Percentiles rank a stretch among this genome's conserved stretches.
Evolutionary conservation across 2,113 vertebrate genomes (phyloP).

Genomic region (Dicerorhinus sumatrensis): DNA sequence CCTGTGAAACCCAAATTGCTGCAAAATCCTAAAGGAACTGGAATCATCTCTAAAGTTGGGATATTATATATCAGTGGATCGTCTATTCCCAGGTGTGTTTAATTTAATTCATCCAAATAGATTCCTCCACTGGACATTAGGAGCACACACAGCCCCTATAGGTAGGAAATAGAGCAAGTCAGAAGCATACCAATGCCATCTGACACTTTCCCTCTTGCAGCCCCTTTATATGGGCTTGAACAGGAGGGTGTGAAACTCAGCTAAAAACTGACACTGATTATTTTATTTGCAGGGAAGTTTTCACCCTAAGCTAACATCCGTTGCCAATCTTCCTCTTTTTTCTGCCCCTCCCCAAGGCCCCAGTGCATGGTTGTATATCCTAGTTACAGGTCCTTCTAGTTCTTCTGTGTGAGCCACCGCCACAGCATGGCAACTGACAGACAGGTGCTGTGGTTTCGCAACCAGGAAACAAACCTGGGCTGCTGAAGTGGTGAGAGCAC

Average conservation of each 20-base stretch:
- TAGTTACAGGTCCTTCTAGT: too few species aligned
- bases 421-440: too few species aligned
- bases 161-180: neutral
- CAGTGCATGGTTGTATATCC: too few species aligned
- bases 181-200: neutral
- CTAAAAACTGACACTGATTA: neutral
- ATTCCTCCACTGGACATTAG: neutral
- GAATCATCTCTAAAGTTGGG: neutral
- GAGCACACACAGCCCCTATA: neutral
- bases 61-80: neutral
- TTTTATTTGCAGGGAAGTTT: neutral
- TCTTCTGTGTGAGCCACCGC: too few species aligned
- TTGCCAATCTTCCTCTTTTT: too few species aligned
- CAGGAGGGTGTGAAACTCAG: neutral
- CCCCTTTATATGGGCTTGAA: neutral
- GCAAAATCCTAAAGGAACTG: slow-evolving; percentile 44
- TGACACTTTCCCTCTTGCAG: slow-evolving; percentile 24
- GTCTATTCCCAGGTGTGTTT: slow-evolving; percentile 29
- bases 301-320: too few species aligned
- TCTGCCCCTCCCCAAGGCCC: too few species aligned
- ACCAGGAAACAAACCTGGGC: too few species aligned
- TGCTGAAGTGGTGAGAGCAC: too few species aligned
- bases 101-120: slow-evolving; percentile 21
- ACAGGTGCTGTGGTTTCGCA: too few species aligned
- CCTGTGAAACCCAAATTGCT: slow-evolving; percentile 31